Evolutionary conservation across 1,140 invertebrate genomes (phyloP), one percentile per base, ranked within the genome.

Genomic region (Agraylea sexmaculata): DNA sequence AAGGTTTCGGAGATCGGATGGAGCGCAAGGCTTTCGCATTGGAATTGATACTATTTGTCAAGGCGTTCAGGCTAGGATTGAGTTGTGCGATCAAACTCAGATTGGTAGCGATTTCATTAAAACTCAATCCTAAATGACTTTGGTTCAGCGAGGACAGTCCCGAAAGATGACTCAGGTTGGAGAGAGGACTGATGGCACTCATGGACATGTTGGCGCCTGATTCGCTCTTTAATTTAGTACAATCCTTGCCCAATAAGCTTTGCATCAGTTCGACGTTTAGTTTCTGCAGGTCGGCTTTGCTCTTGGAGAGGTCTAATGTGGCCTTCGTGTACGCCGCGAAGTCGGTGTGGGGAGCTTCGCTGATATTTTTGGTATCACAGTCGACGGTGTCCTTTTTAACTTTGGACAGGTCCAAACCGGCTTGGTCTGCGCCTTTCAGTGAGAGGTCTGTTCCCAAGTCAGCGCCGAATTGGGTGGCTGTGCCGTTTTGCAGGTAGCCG

Each of bases 51-150:
- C 59, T 68, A 46, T 50, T 64, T 15, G 70, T 64, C 43, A 73
- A 59, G n/a, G 67, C 60, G 6, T 66, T 66, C 18, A 73, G 52
- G 11, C 66, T 65, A 1, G 71, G 70, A 50, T 73, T 73, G 1
- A 74, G 52, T 46, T 73, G 71, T n/a, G 71, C 71, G 40, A 73
- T 59, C 27, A 73, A 53, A 33, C 66, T 70, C 4, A 74, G 55
- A 45, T 74, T 73, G 20, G 69, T 71, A 23, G 71, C 71, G 33
- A 74, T 66, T 51, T 74, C 71, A 47, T 69, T 73, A 45, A 73
- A 74, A 46, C 70, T 73, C 39, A 72, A 62, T 7, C 69, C 71
- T 36, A 73, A 58, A 35, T 71, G 70, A 17, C 64, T 70, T 42
- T 73, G 71, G 2, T 64, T 55, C 2, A 64, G 37, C 12, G 59